phyloP scores from a whole-genome alignment of 2,113 vertebrate genomes.

The pig (Sus scrofa) region DNA sequence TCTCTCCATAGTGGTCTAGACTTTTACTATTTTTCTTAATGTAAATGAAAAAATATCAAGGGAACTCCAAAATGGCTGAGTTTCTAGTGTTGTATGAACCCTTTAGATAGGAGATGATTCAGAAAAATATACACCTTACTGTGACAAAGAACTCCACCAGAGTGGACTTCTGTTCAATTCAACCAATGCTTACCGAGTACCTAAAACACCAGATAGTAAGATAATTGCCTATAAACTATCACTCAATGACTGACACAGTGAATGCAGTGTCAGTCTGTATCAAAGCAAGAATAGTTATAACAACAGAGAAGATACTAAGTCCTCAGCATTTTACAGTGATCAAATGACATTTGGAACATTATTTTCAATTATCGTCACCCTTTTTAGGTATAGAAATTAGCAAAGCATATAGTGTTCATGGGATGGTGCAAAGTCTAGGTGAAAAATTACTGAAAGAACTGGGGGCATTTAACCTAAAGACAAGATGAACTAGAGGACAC shows the following conservation, averaged over 20 bases:
- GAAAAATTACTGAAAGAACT: background rate
- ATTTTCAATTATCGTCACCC: background rate
- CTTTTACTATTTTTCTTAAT: background rate
- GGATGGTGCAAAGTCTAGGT: background rate
- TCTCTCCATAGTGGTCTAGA: background rate
- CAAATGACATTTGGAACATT: background rate
- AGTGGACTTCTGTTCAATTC: background rate
- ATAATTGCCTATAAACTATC: background rate
- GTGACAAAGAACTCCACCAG: background rate
- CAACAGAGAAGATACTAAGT: background rate
- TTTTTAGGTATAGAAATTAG: conserved; percentile 18
- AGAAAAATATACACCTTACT: background rate
- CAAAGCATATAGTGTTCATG: background rate
- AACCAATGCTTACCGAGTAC: background rate
- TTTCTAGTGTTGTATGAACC: background rate
- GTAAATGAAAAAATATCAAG: background rate
- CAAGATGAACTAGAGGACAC: background rate
- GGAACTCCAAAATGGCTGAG: background rate
- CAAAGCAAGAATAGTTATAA: background rate
- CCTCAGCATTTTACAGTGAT: background rate
- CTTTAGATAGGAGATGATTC: background rate
- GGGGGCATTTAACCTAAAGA: background rate
- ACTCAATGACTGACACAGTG: too few relatives aligned
- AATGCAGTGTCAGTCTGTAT: background rate
- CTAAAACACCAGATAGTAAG: background rate